Conservation (phyloP, 1,140 invertebrate genomes). For the Paraescarpia echinospica region DNA sequence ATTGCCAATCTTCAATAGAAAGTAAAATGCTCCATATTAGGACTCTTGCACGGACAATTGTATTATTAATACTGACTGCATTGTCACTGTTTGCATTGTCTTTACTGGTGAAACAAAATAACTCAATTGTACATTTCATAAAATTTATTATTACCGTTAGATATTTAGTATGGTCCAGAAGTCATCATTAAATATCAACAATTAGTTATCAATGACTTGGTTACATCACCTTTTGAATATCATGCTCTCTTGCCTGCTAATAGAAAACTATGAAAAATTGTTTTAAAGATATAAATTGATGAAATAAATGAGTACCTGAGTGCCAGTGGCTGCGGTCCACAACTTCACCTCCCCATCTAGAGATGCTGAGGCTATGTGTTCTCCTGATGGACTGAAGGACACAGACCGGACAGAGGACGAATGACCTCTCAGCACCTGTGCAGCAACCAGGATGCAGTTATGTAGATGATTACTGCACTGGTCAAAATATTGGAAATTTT, state of each 20-base stretch:
- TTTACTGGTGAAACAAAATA: too few relatives aligned
- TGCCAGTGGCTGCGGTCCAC: conserved; percentile 52
- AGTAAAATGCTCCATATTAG: not conserved
- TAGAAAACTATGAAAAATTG: too few relatives aligned
- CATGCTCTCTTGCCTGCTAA: too few relatives aligned
- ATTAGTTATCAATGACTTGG: too few relatives aligned
- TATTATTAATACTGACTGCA: not conserved
- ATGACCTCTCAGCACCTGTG: conserved; percentile 52
- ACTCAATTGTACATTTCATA: not conserved
- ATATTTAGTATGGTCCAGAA: not conserved
- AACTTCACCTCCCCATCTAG: conserved; percentile 56
- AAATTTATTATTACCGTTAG: not conserved
- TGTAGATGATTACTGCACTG: not conserved
- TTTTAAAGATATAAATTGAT: too few relatives aligned
- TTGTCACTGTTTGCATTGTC: too few relatives aligned
- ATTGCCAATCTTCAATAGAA: conserved; percentile 45
- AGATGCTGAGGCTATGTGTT: conserved; percentile 55
- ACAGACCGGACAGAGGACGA: conserved; percentile 51
- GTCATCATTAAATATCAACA: too few relatives aligned
- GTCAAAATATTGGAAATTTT: not conserved
- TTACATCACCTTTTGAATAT: too few relatives aligned
- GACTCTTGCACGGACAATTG: not conserved
- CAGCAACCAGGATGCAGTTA: not conserved
- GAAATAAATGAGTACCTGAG: conserved; percentile 39
- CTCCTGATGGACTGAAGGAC: conserved; percentile 50